Percentiles rank a stretch among this genome's conserved stretches.
phyloP scores from a whole-genome alignment of 2,888 invertebrate species.

The Diadromus collaris region DNA sequence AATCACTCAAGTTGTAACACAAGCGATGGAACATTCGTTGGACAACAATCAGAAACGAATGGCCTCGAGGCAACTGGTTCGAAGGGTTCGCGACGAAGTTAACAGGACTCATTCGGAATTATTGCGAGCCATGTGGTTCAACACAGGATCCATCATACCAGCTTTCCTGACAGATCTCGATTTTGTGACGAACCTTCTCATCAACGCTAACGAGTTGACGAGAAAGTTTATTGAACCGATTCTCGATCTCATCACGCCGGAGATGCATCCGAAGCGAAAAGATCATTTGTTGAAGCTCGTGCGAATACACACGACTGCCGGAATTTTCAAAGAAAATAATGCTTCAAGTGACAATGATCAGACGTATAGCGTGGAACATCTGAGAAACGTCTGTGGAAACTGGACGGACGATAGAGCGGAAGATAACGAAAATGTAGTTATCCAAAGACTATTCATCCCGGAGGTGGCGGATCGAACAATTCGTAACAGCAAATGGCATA shows the following conservation, averaged over 20 bases:
- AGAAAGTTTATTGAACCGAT: constrained; percentile 68
- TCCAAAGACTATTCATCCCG: constrained; percentile 19
- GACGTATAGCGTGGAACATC: constrained; percentile 81
- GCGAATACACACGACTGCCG: constrained; percentile 73
- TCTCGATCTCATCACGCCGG: constrained; percentile 70
- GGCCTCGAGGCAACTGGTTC: constrained; percentile 58
- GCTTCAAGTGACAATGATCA: constrained; percentile 65
- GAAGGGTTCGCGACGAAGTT: constrained; percentile 66
- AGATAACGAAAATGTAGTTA: constrained; percentile 12
- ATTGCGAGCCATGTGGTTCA: constrained; percentile 66
- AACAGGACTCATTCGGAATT: constrained; percentile 67
- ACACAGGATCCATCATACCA: constrained; percentile 65
- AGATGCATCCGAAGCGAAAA: constrained; percentile 60
- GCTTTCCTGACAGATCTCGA: constrained; percentile 67
- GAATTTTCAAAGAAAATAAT: constrained; percentile 66
- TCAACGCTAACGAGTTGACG: constrained; percentile 70
- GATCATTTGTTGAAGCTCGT: constrained; percentile 67
- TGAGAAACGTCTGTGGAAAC: constrained; percentile 68
- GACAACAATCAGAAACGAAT: constrained; percentile 63
- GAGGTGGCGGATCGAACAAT: constrained; percentile 66
- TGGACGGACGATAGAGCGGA: not conserved
- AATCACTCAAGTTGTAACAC: constrained; percentile 69
- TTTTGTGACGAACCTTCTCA: constrained; percentile 68
- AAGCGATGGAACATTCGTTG: constrained; percentile 67
- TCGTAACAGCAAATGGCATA: constrained; percentile 72